Percentiles rank a stretch among this genome's conserved stretches.
Conservation (phyloP, 2,888 invertebrate species). For the Crossocerus cetratus region DNA sequence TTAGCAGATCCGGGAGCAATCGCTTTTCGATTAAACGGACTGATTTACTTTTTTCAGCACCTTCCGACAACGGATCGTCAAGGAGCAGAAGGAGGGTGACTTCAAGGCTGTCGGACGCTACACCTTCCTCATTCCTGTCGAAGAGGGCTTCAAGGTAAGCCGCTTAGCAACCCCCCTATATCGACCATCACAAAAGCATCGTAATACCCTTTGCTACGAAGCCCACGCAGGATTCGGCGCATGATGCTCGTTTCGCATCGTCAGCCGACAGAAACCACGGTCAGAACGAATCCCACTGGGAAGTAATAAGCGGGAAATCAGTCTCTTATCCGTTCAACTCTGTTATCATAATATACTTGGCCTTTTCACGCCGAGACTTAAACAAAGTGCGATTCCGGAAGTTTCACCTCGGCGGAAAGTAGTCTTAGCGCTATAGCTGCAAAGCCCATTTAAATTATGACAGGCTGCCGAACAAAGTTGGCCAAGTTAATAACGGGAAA, state of each 20-base stretch:
- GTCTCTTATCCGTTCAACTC: no score
- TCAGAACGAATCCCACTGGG: no score
- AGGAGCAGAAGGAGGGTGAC: conserved; percentile 85
- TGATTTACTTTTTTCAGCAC: conserved; percentile 77
- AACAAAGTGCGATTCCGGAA: no score
- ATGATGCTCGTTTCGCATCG: conserved; percentile 6
- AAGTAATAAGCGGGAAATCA: no score
- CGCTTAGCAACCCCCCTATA: conserved; percentile 48
- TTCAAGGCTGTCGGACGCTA: conserved; percentile 88
- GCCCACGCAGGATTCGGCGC: conserved; percentile 26
- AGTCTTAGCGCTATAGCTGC: no score
- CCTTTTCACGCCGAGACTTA: no score
- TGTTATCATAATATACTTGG: no score
- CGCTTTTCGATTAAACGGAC: background rate
- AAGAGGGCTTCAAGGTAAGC: conserved; percentile 91
- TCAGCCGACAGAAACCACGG: background rate
- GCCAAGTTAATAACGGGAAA: no score
- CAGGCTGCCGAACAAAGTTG: no score
- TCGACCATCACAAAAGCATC: conserved; percentile 43
- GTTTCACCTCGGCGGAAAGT: no score
- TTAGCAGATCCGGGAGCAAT: background rate
- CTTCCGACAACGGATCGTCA: conserved; percentile 87
- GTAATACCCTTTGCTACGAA: conserved; percentile 42
- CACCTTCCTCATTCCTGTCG: conserved; percentile 94
- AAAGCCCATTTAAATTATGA: no score